A percentile compares a stretch with the other conserved stretches of the same genome.
These are phyloP conservation scores for Teinopalpus imperialis DNA, from an alignment of 2,888 invertebrate genomes.

Conservation along the genomic window DNA sequence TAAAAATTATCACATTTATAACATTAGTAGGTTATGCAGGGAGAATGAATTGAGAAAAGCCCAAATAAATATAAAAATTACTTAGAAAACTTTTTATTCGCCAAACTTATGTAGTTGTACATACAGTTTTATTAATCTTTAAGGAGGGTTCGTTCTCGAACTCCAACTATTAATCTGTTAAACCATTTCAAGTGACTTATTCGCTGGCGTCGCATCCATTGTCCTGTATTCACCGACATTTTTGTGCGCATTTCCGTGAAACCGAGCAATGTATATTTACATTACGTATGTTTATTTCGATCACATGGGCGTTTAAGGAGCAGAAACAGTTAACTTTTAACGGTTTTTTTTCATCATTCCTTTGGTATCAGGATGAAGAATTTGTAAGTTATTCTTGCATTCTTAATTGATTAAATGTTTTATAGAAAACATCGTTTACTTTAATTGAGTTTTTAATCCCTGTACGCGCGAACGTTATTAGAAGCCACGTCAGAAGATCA, in stretches of 20 bases:
- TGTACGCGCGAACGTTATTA: too few relatives aligned
- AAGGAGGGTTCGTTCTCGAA: too few relatives aligned
- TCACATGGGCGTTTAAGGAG: constrained; percentile 46
- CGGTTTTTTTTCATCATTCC: constrained; percentile 27
- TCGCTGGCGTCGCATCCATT: constrained; percentile 52
- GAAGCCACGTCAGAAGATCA: too few relatives aligned
- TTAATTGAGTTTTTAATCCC: too few relatives aligned
- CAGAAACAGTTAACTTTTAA: constrained; percentile 36
- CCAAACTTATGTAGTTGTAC: too few relatives aligned
- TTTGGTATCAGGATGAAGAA: constrained; percentile 13
- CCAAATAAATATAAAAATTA: too few relatives aligned
- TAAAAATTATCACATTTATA: too few relatives aligned
- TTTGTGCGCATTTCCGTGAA: constrained; percentile 37
- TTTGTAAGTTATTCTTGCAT: constrained; percentile 2
- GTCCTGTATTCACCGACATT: constrained; percentile 48
- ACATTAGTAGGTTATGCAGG: too few relatives aligned
- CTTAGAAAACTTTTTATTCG: too few relatives aligned
- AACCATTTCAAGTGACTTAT: constrained; percentile 52
- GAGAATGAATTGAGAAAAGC: too few relatives aligned
- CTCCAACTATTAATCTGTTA: constrained; percentile 55
- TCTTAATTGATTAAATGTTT: not conserved
- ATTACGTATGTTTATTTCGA: constrained; percentile 44
- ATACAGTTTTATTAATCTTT: too few relatives aligned
- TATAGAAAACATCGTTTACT: too few relatives aligned
- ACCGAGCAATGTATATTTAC: constrained; percentile 49